These are phyloP conservation scores for Hermetia illucens DNA, from an alignment of 1,140 invertebrate genomes.

Conservation along the genomic window DNA sequence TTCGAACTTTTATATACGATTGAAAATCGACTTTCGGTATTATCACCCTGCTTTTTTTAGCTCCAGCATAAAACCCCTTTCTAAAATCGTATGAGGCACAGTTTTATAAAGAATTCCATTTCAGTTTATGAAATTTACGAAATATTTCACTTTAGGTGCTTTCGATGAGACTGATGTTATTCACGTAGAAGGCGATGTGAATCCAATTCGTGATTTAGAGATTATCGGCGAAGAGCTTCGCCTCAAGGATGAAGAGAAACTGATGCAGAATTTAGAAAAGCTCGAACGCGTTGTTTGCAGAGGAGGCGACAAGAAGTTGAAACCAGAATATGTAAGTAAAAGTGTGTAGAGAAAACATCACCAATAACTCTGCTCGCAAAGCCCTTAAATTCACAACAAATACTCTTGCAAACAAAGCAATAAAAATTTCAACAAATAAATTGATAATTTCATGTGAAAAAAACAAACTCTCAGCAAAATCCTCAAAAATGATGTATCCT, in stretches of 20 bases:
- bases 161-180: slow-evolving; percentile 98
- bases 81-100: too few species aligned
- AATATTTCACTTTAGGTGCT: slow-evolving; percentile 48
- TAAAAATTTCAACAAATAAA: too few species aligned
- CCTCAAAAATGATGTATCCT: too few species aligned
- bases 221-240: slow-evolving; percentile 93
- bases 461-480: too few species aligned
- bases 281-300: slow-evolving; percentile 76
- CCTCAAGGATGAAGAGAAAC: slow-evolving; percentile 84
- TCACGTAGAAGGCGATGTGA: slow-evolving; percentile 96
- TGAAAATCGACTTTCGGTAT: too few species aligned
- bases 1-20: too few species aligned
- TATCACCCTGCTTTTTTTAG: too few species aligned
- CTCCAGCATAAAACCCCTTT: too few species aligned
- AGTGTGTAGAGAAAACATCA: neutral
- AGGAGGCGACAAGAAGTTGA: slow-evolving; percentile 89
- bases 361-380: slow-evolving; percentile 12
- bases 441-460: too few species aligned
- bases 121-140: neutral
- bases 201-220: slow-evolving; percentile 91
- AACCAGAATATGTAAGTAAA: slow-evolving; percentile 81
- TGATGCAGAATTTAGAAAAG: slow-evolving; percentile 69
- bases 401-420: too few species aligned
- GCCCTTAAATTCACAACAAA: too few species aligned
- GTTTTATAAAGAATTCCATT: neutral